Conservation (phyloP, 2,113 vertebrate species). For the Sturnira hondurensis region DNA sequence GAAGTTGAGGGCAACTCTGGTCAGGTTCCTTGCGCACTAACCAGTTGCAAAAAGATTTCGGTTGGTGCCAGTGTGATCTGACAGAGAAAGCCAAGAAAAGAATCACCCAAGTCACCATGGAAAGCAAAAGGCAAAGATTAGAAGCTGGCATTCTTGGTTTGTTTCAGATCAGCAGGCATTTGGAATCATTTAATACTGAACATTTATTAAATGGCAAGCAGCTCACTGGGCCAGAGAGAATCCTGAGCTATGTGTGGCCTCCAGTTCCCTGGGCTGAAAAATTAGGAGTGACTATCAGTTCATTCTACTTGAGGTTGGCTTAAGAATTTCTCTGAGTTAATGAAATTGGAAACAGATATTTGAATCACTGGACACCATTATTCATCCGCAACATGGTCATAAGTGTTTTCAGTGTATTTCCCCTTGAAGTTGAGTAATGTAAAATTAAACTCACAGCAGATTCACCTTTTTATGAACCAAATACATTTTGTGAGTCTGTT, state of each 20-base stretch:
- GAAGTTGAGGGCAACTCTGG: neutral
- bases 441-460: neutral
- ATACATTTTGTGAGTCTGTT: neutral
- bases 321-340: constrained; percentile 52
- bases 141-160: constrained; percentile 14
- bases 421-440: neutral
- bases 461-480: constrained; percentile 28
- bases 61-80: neutral
- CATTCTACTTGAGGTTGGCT: constrained; percentile 47
- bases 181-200: constrained; percentile 55
- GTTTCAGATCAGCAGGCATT: constrained; percentile 57
- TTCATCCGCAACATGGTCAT: neutral
- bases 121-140: constrained; percentile 20
- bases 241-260: constrained; percentile 39
- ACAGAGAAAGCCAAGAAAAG: neutral
- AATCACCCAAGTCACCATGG: neutral
- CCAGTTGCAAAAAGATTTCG: neutral
- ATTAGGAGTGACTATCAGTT: constrained; percentile 56
- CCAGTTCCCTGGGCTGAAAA: constrained; percentile 63
- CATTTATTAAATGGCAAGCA: constrained; percentile 62
- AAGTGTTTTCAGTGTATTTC: constrained; percentile 20
- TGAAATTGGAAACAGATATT: constrained; percentile 63
- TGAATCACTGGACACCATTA: constrained; percentile 25
- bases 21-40: neutral
- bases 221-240: constrained; percentile 45